Evolutionary conservation across 2,888 invertebrate genomes (phyloP).

Genomic region (Oegoconia quadripuncta): DNA sequence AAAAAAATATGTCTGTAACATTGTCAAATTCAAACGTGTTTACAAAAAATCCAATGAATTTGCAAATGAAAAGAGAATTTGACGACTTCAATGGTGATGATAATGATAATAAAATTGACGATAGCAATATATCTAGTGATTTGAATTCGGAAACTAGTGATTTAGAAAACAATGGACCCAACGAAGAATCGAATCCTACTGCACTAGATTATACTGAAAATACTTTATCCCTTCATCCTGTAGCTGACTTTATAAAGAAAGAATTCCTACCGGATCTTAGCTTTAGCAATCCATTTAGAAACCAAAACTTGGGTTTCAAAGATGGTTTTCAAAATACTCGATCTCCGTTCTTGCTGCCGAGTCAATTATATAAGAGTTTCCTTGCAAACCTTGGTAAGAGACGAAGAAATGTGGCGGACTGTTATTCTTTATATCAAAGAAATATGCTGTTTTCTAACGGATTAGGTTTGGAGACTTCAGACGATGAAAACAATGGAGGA

Average conservation of each 20-base stretch:
- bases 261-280: slow-evolving; percentile 71
- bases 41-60: slow-evolving; percentile 62
- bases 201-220: slow-evolving; percentile 67
- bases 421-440: slow-evolving; percentile 69
- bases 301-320: slow-evolving; percentile 61
- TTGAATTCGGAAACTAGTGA: slow-evolving; percentile 67
- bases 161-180: slow-evolving; percentile 57
- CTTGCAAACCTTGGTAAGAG: slow-evolving; percentile 81
- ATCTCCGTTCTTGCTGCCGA: slow-evolving; percentile 83
- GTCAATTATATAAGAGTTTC: slow-evolving; percentile 88
- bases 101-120: slow-evolving; percentile 53
- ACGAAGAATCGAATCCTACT: slow-evolving; percentile 44
- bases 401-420: slow-evolving; percentile 65
- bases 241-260: slow-evolving; percentile 72
- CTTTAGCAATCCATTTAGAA: slow-evolving; percentile 65
- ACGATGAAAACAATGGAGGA: slow-evolving; percentile 64
- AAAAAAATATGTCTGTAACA: slow-evolving; percentile 61
- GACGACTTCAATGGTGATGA: slow-evolving; percentile 55
- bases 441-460: slow-evolving; percentile 78
- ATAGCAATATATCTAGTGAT: slow-evolving; percentile 63
- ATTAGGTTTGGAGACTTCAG: slow-evolving; percentile 63
- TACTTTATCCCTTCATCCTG: slow-evolving; percentile 58
- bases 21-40: slow-evolving; percentile 59
- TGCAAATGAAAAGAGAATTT: slow-evolving; percentile 69
- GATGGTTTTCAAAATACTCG: slow-evolving; percentile 56